Base-by-base conservation (phyloP, 2,888 invertebrate species). In the Lasioglossum lativentre region DNA sequence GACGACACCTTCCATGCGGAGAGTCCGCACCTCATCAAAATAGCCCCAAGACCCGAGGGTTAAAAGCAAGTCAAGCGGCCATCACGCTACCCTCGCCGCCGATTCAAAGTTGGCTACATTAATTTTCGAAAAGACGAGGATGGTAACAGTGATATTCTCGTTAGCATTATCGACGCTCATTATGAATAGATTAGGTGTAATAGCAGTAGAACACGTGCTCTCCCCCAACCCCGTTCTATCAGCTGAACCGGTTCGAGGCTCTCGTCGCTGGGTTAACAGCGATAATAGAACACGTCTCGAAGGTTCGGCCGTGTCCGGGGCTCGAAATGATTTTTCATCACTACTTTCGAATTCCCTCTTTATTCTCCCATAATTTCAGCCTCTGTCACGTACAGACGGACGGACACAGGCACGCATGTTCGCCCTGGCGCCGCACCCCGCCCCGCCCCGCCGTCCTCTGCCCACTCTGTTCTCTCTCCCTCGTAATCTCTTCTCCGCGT, bases 321-420 rank as follows among this genome's bases (percentile, higher is more conserved):
- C 56, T 85, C 87, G 84, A 88, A 90, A 90, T 92, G 88, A 92
- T 91, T 91, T 91, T 91, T 90, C 88, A 87, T 79, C 89, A 87
- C 80, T 89, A 88, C 89, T 92, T 87, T 90, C 88, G 86, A 92
- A 90, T 92, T 92, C 88, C 83, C 91, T 91, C 91, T 91, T 86
- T 85, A 86, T 91, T 86, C 86, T 80, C 75, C 78, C 80, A 84
- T 90, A 90, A 90, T 91, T 80, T 83, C 83, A 86, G 77, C 76
- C 83, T 38, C 85, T 52, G 71, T 88, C 90, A 77, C 83, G 82
- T 83, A 86, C 85, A 76, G 83, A 73, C 82, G 47, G 76, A 68
- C 83, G 47, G 76, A 71, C 83, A 68, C 68, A 52, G 71, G 52
- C 76, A 66, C 70, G 80, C 66, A 71, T 75, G 70, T 71, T 40